These are phyloP conservation scores for Cyphomyrmex costatus DNA, from an alignment of 1,140 invertebrate genomes.

Conservation along the genomic window DNA sequence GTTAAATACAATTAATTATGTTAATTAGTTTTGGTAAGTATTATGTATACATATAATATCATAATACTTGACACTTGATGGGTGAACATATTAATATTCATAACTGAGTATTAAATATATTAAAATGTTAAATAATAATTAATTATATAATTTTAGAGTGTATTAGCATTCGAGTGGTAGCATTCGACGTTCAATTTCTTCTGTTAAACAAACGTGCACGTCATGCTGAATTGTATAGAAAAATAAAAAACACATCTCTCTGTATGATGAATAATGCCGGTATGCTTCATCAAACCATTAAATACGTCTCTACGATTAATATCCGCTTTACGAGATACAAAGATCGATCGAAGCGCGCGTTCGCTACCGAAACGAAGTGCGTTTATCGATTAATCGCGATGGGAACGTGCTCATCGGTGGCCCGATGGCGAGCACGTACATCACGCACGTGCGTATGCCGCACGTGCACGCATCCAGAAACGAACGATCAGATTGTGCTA, in stretches of 20 bases:
- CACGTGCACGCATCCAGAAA: slow-evolving; percentile 39
- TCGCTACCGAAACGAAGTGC: slow-evolving; percentile 48
- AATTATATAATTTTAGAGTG: background rate
- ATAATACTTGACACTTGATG: background rate
- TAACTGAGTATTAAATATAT: background rate
- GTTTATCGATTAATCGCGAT: slow-evolving; percentile 57
- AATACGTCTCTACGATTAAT: slow-evolving; percentile 60
- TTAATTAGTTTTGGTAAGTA: background rate
- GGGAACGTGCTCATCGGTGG: slow-evolving; percentile 11
- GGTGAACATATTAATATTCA: background rate
- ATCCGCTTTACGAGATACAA: slow-evolving; percentile 44
- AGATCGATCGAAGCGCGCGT: slow-evolving; percentile 50
- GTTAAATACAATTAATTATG: background rate
- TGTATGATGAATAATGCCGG: slow-evolving; percentile 26
- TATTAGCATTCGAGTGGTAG: background rate
- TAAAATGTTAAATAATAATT: background rate
- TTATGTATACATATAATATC: background rate
- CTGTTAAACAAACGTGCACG: background rate
- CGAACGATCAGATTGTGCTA: slow-evolving; percentile 35
- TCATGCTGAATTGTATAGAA: slow-evolving; percentile 8
- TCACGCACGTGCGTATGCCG: slow-evolving; percentile 32
- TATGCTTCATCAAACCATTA: slow-evolving; percentile 37
- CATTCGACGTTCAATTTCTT: slow-evolving; percentile 28
- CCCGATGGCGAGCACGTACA: background rate
- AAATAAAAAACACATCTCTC: slow-evolving; percentile 21